phyloP scores from a whole-genome alignment of 2,888 invertebrate species.

The Hipparchia sbordonii region DNA sequence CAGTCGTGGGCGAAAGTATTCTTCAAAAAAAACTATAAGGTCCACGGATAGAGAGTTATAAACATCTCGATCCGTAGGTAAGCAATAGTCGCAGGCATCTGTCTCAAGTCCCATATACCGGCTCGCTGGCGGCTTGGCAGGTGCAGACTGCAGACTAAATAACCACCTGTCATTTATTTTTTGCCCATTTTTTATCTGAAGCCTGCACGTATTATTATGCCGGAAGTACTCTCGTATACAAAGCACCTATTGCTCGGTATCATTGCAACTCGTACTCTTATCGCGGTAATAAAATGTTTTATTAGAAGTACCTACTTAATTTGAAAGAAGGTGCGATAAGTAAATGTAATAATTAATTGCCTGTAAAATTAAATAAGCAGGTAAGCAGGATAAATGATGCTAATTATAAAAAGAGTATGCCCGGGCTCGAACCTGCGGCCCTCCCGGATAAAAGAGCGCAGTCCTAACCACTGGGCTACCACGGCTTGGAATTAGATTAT shows the following conservation, averaged over 20 bases:
- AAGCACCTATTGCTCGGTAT: slow-evolving; percentile 18
- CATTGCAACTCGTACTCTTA: background rate
- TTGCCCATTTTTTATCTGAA: slow-evolving; percentile 50
- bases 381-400: too few relatives aligned
- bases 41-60: background rate
- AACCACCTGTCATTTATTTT: slow-evolving; percentile 74
- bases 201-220: slow-evolving; percentile 46
- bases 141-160: slow-evolving; percentile 53
- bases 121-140: slow-evolving; percentile 51
- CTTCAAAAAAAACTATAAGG: too few relatives aligned
- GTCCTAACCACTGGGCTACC: too few relatives aligned
- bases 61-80: slow-evolving; percentile 16
- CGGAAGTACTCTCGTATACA: slow-evolving; percentile 43
- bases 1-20: too few relatives aligned
- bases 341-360: too few relatives aligned
- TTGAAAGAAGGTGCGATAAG: background rate
- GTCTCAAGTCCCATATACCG: slow-evolving; percentile 52
- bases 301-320: background rate
- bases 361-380: too few relatives aligned
- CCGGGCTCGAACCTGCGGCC: too few relatives aligned
- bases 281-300: background rate
- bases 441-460: too few relatives aligned
- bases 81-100: slow-evolving; percentile 52
- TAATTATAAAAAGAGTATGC: too few relatives aligned
- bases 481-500: too few relatives aligned